Conservation (phyloP, 2,113 vertebrate species). For the Eudyptes chrysolophus region DNA sequence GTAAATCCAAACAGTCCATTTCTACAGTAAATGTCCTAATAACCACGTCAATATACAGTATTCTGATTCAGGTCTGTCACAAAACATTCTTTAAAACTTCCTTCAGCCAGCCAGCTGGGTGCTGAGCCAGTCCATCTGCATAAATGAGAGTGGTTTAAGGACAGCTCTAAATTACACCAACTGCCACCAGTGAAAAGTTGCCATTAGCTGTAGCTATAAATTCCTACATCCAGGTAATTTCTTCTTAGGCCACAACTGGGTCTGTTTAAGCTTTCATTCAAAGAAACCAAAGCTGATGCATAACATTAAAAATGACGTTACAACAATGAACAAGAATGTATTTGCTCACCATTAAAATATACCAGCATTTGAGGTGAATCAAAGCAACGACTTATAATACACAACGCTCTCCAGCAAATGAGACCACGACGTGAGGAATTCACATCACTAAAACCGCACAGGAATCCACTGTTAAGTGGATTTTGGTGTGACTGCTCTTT, state of each 20-base stretch:
- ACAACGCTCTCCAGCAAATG: background rate
- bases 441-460: background rate
- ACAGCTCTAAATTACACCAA: background rate
- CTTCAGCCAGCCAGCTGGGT: background rate
- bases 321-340: background rate
- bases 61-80: background rate
- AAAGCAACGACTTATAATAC: background rate
- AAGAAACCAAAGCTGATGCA: background rate
- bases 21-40: background rate
- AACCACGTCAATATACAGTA: background rate
- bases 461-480: background rate
- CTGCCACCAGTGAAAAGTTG: background rate
- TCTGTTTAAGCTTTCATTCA: background rate
- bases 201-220: background rate
- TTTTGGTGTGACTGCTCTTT: background rate
- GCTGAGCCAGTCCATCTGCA: background rate
- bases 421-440: background rate
- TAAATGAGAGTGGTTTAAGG: background rate
- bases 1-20: background rate
- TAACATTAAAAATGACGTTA: background rate
- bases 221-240: background rate
- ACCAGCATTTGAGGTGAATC: background rate
- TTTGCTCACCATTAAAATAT: background rate
- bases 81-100: background rate
- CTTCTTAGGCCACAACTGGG: background rate